Evolutionary conservation across 2,797 vertebrate genomes (phyloP), one percentile per base, ranked within the genome.

Genomic region (Pangasius macronema): DNA sequence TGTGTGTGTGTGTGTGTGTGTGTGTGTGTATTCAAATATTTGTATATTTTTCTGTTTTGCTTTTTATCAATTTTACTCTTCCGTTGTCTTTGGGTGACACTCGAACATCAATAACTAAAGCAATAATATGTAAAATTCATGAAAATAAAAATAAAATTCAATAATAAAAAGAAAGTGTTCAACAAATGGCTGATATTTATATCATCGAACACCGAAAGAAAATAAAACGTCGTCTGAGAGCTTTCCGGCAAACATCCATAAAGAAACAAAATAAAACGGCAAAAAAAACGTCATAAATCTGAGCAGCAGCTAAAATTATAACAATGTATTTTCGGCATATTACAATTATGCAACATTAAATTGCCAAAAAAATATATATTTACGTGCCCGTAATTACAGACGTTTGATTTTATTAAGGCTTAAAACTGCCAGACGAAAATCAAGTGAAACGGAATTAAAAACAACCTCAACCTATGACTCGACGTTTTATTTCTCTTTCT

Each of bases 131-230:
- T 16, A n/a, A 46, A 9, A 82, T 13, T 63, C 10, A 13, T 3
- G 11, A 65, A 63, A n/a, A 14, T 4, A 1, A 46, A 1, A 46
- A 1, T 0, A 7, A 46, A 63, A 46, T 14, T 27, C 2, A 0
- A 46, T 4, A 24, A 2, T 4, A 13, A 39, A n/a, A 33, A 33
- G 3, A 2, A 79, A 79, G 24, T 13, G 20, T 24, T 24, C 4
- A 18, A 53, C 46, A 30, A 30, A 16, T 1, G 27, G 42, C 72
- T n/a, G 72, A 36, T 9, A 24, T 42, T 46, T 46, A 14, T 13
- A 6, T n/a, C 46, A 2, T 8, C 9, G 30, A 18, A 51, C 27
- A 7, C 1, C 1, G 3, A 18, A 9, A 3, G 6, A 9, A 53
- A 33, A 53, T 18, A 16, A 53, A 14, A 75, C 24, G 2, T 3